phyloP scores from a whole-genome alignment of 2,113 vertebrate genomes.

The Bos javanicus region DNA sequence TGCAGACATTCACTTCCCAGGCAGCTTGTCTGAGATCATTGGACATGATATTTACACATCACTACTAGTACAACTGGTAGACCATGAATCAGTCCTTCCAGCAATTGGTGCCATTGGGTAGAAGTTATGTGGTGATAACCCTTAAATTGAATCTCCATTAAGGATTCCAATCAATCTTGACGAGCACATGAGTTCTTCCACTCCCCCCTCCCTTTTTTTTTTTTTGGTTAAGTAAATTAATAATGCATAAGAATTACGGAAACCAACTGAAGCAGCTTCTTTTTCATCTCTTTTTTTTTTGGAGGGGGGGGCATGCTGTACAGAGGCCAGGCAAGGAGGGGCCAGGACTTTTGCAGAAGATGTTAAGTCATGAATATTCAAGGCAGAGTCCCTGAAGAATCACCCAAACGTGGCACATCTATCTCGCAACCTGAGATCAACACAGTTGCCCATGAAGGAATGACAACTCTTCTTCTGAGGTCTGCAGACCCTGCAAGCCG shows the following conservation, averaged over 20 bases:
- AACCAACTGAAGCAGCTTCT: not conserved
- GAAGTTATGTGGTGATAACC: not conserved
- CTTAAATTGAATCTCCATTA: conserved; percentile 55
- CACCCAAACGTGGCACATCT: accelerated
- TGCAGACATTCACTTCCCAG: not conserved
- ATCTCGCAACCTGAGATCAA: too few species aligned
- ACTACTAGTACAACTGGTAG: conserved; percentile 34
- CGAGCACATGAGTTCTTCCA: not conserved
- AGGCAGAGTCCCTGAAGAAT: not conserved
- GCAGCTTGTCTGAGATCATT: conserved; percentile 1
- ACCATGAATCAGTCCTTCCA: not conserved
- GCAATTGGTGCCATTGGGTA: not conserved
- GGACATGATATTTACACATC: conserved; percentile 29
- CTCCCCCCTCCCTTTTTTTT: accelerated
- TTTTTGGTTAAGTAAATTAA: conserved; percentile 47
- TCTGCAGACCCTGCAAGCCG: accelerated
- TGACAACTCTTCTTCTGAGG: accelerated
- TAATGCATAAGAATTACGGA: conserved; percentile 48
- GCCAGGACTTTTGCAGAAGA: accelerated
- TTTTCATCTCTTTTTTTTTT: not conserved
- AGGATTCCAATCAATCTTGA: conserved; percentile 61
- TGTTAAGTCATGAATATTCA: not conserved
- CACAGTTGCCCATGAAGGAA: accelerated
- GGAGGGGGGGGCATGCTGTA: not conserved
- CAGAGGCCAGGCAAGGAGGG: accelerated